phyloP scores from a whole-genome alignment of 2,113 vertebrate species.

The Micromys minutus region DNA sequence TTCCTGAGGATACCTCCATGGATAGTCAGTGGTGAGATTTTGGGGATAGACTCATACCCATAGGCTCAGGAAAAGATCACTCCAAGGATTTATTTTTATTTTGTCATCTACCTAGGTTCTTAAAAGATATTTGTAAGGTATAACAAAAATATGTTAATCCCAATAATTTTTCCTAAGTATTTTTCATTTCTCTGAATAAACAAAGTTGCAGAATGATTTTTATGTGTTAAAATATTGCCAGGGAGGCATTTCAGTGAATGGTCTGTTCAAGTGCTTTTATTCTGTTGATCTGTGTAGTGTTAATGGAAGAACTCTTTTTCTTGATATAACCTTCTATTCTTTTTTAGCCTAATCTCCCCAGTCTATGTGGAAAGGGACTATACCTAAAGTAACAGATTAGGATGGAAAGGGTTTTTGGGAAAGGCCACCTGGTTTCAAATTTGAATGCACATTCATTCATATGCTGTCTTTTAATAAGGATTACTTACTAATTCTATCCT shows the following conservation, averaged over 20 bases:
- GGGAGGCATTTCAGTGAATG: neutral
- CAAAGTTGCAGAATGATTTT: neutral
- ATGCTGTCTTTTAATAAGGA: neutral
- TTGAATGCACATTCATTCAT: neutral
- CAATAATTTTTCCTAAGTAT: neutral
- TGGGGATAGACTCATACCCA: too few relatives aligned
- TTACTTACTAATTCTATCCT: neutral
- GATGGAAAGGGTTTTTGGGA: neutral
- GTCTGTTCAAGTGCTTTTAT: too few relatives aligned
- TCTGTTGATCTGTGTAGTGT: too few relatives aligned
- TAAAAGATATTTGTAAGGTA: neutral
- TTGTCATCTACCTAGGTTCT: neutral
- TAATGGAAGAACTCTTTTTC: neutral
- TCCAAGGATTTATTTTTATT: neutral
- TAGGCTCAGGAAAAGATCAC: too few relatives aligned
- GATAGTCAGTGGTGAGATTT: too few relatives aligned
- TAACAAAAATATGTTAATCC: neutral
- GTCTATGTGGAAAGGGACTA: neutral
- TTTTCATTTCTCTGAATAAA: neutral
- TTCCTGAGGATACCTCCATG: too few relatives aligned
- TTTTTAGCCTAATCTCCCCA: neutral
- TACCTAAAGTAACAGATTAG: neutral
- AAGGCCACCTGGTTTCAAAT: neutral
- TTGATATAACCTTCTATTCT: neutral
- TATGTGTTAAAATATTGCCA: neutral